These are phyloP conservation scores for Colletes latitarsis DNA, from an alignment of 1,140 invertebrate genomes.

Conservation along the genomic window DNA sequence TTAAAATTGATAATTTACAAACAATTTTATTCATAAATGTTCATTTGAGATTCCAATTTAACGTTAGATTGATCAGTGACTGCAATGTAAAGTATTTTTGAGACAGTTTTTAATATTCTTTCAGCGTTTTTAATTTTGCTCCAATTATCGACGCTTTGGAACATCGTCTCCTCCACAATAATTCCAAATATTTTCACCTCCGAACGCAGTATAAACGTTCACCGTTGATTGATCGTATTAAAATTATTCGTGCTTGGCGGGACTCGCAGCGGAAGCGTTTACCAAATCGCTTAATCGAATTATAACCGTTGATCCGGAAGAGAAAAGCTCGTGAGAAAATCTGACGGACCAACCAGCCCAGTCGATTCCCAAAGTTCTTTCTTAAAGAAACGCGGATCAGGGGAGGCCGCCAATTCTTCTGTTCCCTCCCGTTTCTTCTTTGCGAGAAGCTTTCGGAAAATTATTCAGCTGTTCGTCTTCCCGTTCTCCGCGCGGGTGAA, in stretches of 20 bases:
- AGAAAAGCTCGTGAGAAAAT: background rate
- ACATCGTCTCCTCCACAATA: too few relatives aligned
- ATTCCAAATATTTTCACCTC: background rate
- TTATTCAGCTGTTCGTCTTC: constrained; percentile 68
- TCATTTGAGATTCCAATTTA: too few relatives aligned
- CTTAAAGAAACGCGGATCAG: constrained; percentile 54
- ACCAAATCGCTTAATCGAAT: constrained; percentile 29
- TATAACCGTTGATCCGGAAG: background rate
- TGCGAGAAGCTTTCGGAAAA: constrained; percentile 63
- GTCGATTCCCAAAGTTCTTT: constrained; percentile 61
- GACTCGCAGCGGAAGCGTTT: background rate
- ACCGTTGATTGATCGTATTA: background rate
- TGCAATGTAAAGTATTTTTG: too few relatives aligned
- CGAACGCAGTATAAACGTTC: background rate
- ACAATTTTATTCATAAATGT: too few relatives aligned
- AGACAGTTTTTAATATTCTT: too few relatives aligned
- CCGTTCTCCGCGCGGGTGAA: constrained; percentile 26
- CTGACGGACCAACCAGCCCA: constrained; percentile 42
- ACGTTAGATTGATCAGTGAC: too few relatives aligned
- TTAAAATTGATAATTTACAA: too few relatives aligned
- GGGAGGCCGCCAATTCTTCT: background rate
- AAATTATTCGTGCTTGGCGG: background rate
- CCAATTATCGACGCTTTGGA: too few relatives aligned
- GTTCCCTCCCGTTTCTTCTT: constrained; percentile 20
- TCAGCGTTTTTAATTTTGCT: too few relatives aligned